Base-by-base conservation (phyloP, 2,113 vertebrate species). In the Ariopsis seemanni region DNA sequence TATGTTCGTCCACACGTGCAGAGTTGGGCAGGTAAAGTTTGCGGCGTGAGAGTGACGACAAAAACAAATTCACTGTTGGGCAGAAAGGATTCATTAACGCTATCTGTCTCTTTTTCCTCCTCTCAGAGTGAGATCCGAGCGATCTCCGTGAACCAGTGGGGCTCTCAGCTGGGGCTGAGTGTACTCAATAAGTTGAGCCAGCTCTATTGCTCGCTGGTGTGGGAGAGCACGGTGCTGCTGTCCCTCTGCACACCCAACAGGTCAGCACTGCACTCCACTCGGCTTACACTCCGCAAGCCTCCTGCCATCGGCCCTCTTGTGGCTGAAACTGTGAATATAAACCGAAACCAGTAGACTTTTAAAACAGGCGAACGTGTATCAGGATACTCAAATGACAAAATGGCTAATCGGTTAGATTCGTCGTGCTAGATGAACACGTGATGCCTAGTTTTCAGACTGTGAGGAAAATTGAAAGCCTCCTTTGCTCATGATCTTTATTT, bases 141-240 rank as follows among this genome's bases (percentile, higher is more conserved):
- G 0, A 99, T 99, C 91, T 98, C 97, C 0, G 97, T 99, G 90
- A 99, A 99, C 93, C 97, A 99, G 74, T 99, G 97, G 97, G 97
- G 97, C 14, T 98, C 97, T 62, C 97, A 98, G 89, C 93, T 99
- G 78, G 97, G 97, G 14, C 92, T 99, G 85, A 98, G 95, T 90
- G 97, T 98, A 82, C 93, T 99, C 81, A 97, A 97, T 93, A 98
- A 98, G 88, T 94, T 99, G 88, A 99, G 97, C 92, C 97, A 99
- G 91, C 96, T 99, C 5, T 98, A 99, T 92, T 99, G 97, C 92
- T 99, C 97, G 2, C 92, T 99, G 50, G 97, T 99, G 52, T 99
- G 97, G 97, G 97, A 99, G 90, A 99, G 97, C 95, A 98, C 97
- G 0, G 97, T 99, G 50, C 95, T 99, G n/a, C 95, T 99, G 86